Base-by-base conservation (phyloP, 37 sponge, comb jelly and placozoan genomes). In the Halichondria panicea region DNA sequence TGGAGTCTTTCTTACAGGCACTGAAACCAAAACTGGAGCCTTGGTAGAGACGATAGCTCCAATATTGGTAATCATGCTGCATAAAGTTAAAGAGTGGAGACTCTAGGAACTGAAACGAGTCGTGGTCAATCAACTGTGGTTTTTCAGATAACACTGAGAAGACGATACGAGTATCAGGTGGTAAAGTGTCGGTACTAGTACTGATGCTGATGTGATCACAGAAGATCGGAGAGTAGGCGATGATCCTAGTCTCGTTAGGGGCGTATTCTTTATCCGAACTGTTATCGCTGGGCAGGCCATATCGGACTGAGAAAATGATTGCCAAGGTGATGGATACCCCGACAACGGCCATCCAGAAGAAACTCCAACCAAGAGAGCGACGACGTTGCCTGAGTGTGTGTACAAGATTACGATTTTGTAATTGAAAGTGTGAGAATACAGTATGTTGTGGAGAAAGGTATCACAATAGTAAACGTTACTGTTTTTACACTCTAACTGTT, bases 211-310 rank as follows among this genome's bases (percentile, higher is more conserved):
- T 28, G 11, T 48, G 36, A 9, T 74, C 45, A 54, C 83, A 83
- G 68, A 83, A 72, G 27, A 48, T 59, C 48, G 37, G 31, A 11
- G 68, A 67, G 69, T 42, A 54, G 38, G 56, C 4, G 1, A 74
- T n/a, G 18, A 83, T n/a, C 7, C 68, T 57, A 1, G 75, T 75
- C 28, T 83, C 83, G 35, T 45, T 43, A 32, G 76, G 83, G 33
- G 68, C 57, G 40, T 58, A 72, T 0, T 57, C 32, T 2, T 28
- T 65, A 37, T 44, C 55, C 19, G 63, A 35, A 0, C 34, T 55
- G 33, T 12, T 28, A 54, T 80, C 32, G 68, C 68, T 30, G 50
- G 40, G 32, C n/a, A n/a, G n/a, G n/a, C 13, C 37, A 43, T 43
- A 45, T 5, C 7, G 22, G 11, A 36, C 19, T 54, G 35, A 62